Evolutionary conservation across 2,113 vertebrate genomes (phyloP).

Genomic region (Indicator maculatus): DNA sequence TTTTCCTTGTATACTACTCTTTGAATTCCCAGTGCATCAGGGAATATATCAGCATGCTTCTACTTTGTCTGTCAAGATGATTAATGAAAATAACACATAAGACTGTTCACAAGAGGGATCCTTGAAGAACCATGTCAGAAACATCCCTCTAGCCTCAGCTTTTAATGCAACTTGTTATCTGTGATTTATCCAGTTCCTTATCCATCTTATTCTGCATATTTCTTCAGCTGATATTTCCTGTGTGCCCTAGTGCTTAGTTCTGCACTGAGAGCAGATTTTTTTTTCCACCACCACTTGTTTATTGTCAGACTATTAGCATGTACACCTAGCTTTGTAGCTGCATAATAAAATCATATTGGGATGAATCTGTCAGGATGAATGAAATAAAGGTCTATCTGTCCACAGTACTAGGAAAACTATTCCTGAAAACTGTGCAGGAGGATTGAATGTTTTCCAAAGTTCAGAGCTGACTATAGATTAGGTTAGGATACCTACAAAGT

Average conservation of each 20-base stretch:
- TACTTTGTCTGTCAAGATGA: background rate
- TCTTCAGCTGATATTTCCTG: background rate
- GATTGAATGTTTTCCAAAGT: background rate
- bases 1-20: background rate
- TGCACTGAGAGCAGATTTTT: background rate
- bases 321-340: background rate
- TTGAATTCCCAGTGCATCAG: background rate
- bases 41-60: background rate
- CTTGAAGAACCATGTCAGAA: background rate
- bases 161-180: background rate
- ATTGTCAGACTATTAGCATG: background rate
- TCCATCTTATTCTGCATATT: background rate
- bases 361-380: background rate
- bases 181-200: background rate
- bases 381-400: background rate
- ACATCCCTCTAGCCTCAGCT: background rate
- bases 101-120: background rate
- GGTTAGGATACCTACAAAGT: background rate
- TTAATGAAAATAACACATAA: background rate
- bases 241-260: background rate
- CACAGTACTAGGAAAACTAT: background rate
- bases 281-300: background rate
- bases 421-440: background rate
- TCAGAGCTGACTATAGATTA: background rate
- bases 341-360: background rate